Conservation (phyloP, 2,113 vertebrate species). For the Micronisus gabar region DNA sequence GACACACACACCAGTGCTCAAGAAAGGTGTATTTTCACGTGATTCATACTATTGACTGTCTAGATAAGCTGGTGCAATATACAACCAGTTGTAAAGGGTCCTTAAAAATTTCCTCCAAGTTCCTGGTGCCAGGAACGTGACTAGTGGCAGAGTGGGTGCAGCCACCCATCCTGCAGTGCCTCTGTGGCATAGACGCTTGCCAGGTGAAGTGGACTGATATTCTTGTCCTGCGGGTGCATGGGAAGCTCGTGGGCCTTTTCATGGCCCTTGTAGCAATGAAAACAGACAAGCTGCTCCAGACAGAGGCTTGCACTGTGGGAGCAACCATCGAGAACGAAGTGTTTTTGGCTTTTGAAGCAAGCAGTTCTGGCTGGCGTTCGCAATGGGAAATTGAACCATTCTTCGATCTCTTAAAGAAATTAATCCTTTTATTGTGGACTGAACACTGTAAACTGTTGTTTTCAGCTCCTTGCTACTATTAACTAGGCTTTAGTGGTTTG, state of each 20-base stretch:
- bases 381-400: neutral
- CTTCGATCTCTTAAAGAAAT: neutral
- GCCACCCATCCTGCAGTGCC: neutral
- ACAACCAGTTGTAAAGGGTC: neutral
- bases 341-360: neutral
- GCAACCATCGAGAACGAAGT: accelerated
- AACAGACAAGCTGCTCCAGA: neutral
- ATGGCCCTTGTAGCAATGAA: neutral
- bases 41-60: neutral
- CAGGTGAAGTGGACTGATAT: neutral
- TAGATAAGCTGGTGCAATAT: neutral
- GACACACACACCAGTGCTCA: neutral
- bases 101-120: neutral
- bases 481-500: neutral
- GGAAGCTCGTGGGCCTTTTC: neutral
- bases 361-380: neutral
- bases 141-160: neutral
- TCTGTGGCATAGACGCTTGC: accelerated
- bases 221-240: accelerated
- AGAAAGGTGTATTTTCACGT: too few relatives aligned
- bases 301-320: neutral
- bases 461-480: neutral
- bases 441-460: neutral
- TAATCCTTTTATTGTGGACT: neutral
- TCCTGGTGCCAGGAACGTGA: neutral